Percentiles rank a stretch among this genome's conserved stretches.
Evolutionary conservation across 2,888 invertebrate genomes (phyloP).

Genomic region (Aspidiotus destructor): DNA sequence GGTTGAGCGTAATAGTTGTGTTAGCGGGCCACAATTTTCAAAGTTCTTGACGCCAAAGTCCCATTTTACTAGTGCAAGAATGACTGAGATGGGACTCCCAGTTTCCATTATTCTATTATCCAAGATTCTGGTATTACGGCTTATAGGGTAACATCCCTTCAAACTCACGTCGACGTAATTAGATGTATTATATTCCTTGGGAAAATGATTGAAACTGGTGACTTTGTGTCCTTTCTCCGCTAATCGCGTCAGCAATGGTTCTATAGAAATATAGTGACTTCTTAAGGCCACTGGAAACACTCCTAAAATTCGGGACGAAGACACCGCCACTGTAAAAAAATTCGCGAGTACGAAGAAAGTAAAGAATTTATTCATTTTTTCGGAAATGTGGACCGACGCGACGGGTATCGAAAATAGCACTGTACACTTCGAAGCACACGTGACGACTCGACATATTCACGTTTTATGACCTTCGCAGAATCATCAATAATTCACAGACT

Average conservation of each 20-base stretch:
- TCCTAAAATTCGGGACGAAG: slow-evolving; percentile 25
- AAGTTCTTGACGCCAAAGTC: background rate
- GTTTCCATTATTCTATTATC: too few relatives aligned
- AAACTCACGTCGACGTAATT: slow-evolving; percentile 11
- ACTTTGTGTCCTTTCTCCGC: slow-evolving; percentile 30
- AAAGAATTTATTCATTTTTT: too few relatives aligned
- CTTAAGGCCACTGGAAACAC: slow-evolving; percentile 30
- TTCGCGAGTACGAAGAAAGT: too few relatives aligned
- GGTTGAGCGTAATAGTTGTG: background rate
- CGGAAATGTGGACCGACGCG: too few relatives aligned
- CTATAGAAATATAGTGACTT: slow-evolving; percentile 33
- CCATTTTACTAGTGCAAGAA: background rate
- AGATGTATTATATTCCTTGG: slow-evolving; percentile 3
- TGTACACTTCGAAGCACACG: too few relatives aligned
- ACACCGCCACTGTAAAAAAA: background rate
- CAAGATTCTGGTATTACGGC: background rate
- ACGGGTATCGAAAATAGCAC: background rate
- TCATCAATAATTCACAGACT: too few relatives aligned
- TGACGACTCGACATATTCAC: too few relatives aligned
- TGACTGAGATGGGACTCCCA: background rate
- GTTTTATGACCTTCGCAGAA: too few relatives aligned
- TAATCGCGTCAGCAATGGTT: slow-evolving; percentile 21
- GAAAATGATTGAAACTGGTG: slow-evolving; percentile 16
- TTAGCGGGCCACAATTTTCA: background rate
- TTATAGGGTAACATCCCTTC: background rate